Base-by-base conservation (phyloP, 2,113 vertebrate species). In the Chionodraco myersi region DNA sequence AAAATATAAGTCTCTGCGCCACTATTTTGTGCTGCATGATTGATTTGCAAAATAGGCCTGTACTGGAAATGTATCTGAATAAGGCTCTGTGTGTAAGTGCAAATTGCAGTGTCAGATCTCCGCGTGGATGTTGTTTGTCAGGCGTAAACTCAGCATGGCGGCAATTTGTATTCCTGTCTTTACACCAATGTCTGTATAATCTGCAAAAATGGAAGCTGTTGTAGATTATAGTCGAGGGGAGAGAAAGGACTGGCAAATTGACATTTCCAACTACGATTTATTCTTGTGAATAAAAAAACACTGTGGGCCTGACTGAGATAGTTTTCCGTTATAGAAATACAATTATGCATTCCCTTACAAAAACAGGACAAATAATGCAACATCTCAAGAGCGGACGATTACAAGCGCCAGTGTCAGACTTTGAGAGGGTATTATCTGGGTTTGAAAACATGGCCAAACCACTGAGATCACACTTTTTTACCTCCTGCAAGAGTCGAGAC, bases 11-110 rank as follows among this genome's bases (percentile, higher is more conserved):
- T 86, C 82, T 82, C 80, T 56, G 84, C 36, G 83, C 79, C 89
- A 83, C 86, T 89, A 89, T 94, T 94, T 93, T 92, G 91, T 93
- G 89, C 89, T 44, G 87, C 88, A 91, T 92, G 91, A 92, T 92
- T 93, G 90, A 93, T 93, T 93, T 91, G 87, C 91, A 93, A 93
- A 94, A 92, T 91, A 92, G 91, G 87, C 84, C 91, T 91, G 90
- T 90, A 87, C 87, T 91, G 85, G 80, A 89, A 91, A 94, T 86
- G 76, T 89, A 91, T 93, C 89, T 83, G 91, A 92, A 91, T 89
- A 91, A 88, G 89, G 89, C 84, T 84, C 80, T 81, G 82, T 89
- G 90, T 88, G 85, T 89, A 85, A 91, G 89, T 86, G 87, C 84
- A 90, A 90, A 93, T 90, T 89, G 93, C 88, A 84, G 90, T 90